These are phyloP conservation scores for Psococerastis gibbosa DNA, from an alignment of 2,888 invertebrate genomes.

Conservation along the genomic window DNA sequence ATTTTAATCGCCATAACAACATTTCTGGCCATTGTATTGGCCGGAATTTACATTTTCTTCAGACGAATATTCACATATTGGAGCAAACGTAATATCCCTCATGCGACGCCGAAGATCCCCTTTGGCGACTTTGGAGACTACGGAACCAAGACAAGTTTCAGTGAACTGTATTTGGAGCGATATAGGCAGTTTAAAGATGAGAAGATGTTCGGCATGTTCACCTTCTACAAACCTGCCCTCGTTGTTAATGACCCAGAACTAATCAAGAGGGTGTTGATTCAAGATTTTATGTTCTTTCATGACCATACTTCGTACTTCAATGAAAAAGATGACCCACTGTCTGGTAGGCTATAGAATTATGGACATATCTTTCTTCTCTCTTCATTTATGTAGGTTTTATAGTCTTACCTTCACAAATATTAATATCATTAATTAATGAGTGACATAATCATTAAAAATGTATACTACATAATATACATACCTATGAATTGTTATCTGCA, in stretches of 20 bases:
- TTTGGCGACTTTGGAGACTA: too few species aligned
- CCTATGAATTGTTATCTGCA: too few species aligned
- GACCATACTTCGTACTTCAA: neutral
- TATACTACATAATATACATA: too few species aligned
- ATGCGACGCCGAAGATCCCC: neutral
- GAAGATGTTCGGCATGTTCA: neutral
- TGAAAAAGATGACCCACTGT: neutral
- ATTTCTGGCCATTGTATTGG: neutral
- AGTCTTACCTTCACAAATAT: too few species aligned
- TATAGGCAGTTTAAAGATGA: neutral
- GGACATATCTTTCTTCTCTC: too few species aligned
- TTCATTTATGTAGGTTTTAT: too few species aligned
- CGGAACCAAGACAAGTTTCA: neutral
- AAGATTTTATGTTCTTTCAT: constrained; percentile 1
- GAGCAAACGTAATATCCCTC: neutral
- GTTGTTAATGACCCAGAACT: neutral
- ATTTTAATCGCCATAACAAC: too few species aligned
- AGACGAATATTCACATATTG: neutral
- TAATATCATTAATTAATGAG: too few species aligned
- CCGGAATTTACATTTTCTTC: neutral
- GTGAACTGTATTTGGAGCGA: neutral
- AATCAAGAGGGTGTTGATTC: neutral
- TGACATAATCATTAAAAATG: too few species aligned
- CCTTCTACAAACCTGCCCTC: neutral
- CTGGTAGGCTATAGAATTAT: neutral